These are phyloP conservation scores for Brachyalestes nurse DNA, from an alignment of 2,797 vertebrate genomes.

Conservation along the genomic window DNA sequence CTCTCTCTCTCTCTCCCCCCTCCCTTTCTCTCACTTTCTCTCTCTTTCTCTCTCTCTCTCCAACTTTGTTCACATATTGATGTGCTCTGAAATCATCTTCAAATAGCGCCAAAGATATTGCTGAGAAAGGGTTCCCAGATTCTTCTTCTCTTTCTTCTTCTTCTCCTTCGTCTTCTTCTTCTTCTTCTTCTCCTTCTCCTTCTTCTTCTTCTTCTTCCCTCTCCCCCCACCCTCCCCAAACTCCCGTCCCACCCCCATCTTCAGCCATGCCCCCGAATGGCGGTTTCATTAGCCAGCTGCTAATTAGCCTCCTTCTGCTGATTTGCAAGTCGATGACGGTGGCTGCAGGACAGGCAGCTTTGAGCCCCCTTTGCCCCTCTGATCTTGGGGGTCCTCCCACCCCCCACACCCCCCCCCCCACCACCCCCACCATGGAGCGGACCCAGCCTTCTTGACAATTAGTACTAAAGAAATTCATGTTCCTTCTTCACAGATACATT, in stretches of 20 bases:
- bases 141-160: conserved; percentile 69
- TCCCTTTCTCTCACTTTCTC: conserved; percentile 54
- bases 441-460: conserved; percentile 91
- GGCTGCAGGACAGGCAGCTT: conserved; percentile 94
- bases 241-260: conserved; percentile 62
- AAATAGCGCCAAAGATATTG: conserved; percentile 84
- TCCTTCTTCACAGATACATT: conserved; percentile 88
- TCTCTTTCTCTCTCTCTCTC: conserved; percentile 33
- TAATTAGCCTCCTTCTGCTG: conserved; percentile 99
- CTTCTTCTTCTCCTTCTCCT: background rate
- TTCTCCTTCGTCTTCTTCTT: background rate
- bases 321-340: conserved; percentile 97
- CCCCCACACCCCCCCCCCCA: conserved; percentile 74
- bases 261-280: conserved; percentile 84
- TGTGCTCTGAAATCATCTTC: conserved; percentile 90
- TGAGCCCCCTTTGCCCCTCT: conserved; percentile 87
- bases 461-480: conserved; percentile 87
- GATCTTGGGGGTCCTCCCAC: conserved; percentile 89
- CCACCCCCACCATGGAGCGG: conserved; percentile 79
- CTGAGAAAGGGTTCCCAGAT: conserved; percentile 80
- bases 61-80: conserved; percentile 91
- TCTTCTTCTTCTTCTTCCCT: background rate
- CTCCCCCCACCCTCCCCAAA: background rate
- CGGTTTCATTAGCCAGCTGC: conserved; percentile 94
- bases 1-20: conserved; percentile 52